These are phyloP conservation scores for Mechanitis messenoides DNA, from an alignment of 2,888 invertebrate genomes.

Conservation along the genomic window DNA sequence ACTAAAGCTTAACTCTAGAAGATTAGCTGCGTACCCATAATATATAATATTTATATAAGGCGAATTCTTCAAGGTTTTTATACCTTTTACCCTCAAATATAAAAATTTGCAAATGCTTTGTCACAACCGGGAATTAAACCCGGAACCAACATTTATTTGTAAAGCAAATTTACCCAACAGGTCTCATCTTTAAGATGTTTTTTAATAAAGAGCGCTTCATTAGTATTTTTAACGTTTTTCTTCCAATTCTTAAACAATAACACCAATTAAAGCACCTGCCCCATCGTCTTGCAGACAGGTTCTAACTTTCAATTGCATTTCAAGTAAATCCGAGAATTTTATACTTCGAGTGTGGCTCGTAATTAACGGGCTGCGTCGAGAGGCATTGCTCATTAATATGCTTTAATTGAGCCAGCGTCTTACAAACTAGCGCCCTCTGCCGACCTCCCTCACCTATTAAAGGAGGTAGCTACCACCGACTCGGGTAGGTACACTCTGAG, in stretches of 20 bases:
- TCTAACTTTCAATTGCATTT: constrained; percentile 25
- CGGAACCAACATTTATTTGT: too few relatives aligned
- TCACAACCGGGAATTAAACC: too few relatives aligned
- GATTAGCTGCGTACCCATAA: too few relatives aligned
- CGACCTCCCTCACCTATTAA: neutral
- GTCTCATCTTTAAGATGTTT: too few relatives aligned
- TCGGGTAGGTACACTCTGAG: too few relatives aligned
- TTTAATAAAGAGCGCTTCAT: too few relatives aligned
- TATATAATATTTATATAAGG: too few relatives aligned
- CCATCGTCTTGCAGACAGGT: constrained; percentile 22
- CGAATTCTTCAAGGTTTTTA: too few relatives aligned
- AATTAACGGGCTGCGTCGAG: constrained; percentile 38
- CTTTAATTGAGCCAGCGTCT: constrained; percentile 30
- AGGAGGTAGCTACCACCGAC: neutral
- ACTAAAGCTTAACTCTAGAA: too few relatives aligned
- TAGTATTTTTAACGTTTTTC: neutral
- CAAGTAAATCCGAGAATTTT: constrained; percentile 25
- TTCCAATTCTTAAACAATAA: constrained; percentile 16
- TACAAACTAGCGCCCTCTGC: constrained; percentile 23
- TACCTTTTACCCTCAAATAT: too few relatives aligned
- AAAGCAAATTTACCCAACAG: too few relatives aligned
- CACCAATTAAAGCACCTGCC: constrained; percentile 16
- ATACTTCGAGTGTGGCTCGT: constrained; percentile 25
- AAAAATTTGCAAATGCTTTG: too few relatives aligned
- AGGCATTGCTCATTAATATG: constrained; percentile 39